Percentiles rank a stretch among this genome's conserved stretches.
These are phyloP conservation scores for Podotricha telesiphe DNA, from an alignment of 2,888 invertebrate genomes.

Conservation along the genomic window DNA sequence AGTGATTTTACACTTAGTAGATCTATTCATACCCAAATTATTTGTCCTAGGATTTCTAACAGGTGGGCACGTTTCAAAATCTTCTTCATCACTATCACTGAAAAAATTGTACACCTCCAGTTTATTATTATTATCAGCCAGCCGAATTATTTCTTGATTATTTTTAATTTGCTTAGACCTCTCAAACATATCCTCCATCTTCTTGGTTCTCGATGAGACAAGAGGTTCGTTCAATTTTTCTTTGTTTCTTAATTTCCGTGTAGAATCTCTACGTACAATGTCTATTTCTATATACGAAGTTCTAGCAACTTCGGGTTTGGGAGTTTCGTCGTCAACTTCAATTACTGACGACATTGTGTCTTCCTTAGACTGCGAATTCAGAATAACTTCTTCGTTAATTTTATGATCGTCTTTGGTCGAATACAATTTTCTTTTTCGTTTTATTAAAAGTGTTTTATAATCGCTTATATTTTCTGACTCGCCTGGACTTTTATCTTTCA, in stretches of 20 bases:
- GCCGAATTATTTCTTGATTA: conserved; percentile 51
- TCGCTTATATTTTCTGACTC: conserved; percentile 10
- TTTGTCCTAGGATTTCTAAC: conserved; percentile 1
- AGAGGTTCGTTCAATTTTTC: conserved; percentile 46
- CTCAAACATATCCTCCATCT: conserved; percentile 63
- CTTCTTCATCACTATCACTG: conserved; percentile 70
- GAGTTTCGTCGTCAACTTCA: conserved; percentile 48
- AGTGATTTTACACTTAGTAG: background rate
- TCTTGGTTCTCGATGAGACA: conserved; percentile 59
- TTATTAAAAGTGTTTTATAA: conserved; percentile 44
- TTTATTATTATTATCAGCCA: conserved; percentile 55
- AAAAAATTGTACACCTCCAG: conserved; percentile 61
- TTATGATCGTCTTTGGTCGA: conserved; percentile 64
- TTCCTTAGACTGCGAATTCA: conserved; percentile 44
- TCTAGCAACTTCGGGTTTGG: conserved; percentile 53
- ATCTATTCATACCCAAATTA: conserved; percentile 40
- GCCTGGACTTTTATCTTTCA: conserved; percentile 18
- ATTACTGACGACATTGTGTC: conserved; percentile 30
- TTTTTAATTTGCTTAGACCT: conserved; percentile 58
- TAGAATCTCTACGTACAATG: conserved; percentile 55
- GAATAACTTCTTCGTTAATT: conserved; percentile 45
- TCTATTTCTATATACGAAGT: conserved; percentile 68
- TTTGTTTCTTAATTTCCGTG: conserved; percentile 51
- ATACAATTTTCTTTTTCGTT: conserved; percentile 69
- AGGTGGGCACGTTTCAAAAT: conserved; percentile 47